Evolutionary conservation across 2,888 invertebrate genomes (phyloP), one percentile per base, ranked within the genome.

Genomic region (Lepidocyrtoides sp.): DNA sequence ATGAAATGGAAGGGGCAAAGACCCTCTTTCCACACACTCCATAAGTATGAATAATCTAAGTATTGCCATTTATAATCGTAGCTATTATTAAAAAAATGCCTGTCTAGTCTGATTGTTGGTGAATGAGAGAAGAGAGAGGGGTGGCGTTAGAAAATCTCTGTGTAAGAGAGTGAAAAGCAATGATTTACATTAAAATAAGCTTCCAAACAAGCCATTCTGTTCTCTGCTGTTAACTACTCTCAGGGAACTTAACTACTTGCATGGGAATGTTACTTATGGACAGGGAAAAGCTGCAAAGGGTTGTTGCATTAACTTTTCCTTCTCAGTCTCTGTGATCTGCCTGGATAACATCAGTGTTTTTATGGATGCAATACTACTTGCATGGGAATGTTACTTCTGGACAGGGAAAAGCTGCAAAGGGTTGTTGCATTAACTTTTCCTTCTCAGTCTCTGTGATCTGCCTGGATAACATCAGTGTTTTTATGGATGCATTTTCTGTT

Each of bases 381-480:
- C 20, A 57, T 57, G 20, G 57, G 57, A 57, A 57, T 57, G 57
- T 14, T 48, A 48, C 2, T 48, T 2, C 12, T 12, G 14, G 14
- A 48, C 14, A 12, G 48, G n/a, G n/a, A n/a, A n/a, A n/a, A n/a
- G n/a, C n/a, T n/a, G n/a, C n/a, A 12, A 48, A 48, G 48, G 48
- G 48, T 8, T 36, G 36, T 48, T 48, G 48, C 7, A 8, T 48
- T 48, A 12, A 48, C 48, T 48, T 48, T 48, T 14, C 7, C 48
- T 48, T 48, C 12, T 48, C 14, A 12, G 48, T 14, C 29, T 7
- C 66, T 29, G 26, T 66, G 1, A 7, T 20, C 2, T 32, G 14
- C 69, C 69, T 69, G 69, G 69, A 69, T 69, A 69, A 69, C 26
- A 32, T 60, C 60, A 12, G 17, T 57, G 17, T 57, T 20, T 20